Evolutionary conservation across 2,113 vertebrate species (phyloP), one percentile per base, ranked within the genome.

Genomic region (Ursus arctos): DNA sequence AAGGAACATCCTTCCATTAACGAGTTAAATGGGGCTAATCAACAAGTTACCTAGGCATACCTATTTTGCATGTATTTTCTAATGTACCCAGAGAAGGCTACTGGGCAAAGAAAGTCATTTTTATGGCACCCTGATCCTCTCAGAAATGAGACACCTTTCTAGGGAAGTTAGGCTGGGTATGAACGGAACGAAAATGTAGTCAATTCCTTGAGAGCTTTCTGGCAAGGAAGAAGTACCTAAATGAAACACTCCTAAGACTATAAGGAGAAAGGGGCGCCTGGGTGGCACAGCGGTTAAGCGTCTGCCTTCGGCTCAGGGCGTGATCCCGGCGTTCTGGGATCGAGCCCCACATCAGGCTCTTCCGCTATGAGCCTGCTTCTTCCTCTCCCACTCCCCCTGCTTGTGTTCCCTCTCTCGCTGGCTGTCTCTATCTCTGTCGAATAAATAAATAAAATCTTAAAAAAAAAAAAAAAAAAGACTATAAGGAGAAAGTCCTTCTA

Each of bases 141-240:
- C 63, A 82, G 74, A 96, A 96, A 96, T 63, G 26, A 97, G 9
- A 71, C 74, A 77, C 1, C 36, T 88, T 95, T 97, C 72, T 74
- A 96, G 80, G 76, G 59, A 95, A 86, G 43, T 26, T 26, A 77
- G 49, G 22, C 31, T 92, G 59, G 10, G 14, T 93, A 59, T 80
- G 47, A 96, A 91, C 33, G 21, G 57, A 92, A 86, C 82, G 43
- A 91, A 49, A 93, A 79, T 24, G 5, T 24, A 91, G n/a, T 80
- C 63, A 94, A 71, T 92, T 85, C 91, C 19, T 77, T 81, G 72
- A 95, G 8, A 83, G 33, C 21, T 86, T 86, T 76, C 77, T 53
- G 28, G 40, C 26, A 92, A 33, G 43, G 77, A 94, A 93, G 16
- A 85, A 94, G 40, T 94, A 14, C 5, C 59, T 51, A 88, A 80